Conservation (phyloP, 2,797 vertebrate genomes). For the Poliocrania exsul region DNA sequence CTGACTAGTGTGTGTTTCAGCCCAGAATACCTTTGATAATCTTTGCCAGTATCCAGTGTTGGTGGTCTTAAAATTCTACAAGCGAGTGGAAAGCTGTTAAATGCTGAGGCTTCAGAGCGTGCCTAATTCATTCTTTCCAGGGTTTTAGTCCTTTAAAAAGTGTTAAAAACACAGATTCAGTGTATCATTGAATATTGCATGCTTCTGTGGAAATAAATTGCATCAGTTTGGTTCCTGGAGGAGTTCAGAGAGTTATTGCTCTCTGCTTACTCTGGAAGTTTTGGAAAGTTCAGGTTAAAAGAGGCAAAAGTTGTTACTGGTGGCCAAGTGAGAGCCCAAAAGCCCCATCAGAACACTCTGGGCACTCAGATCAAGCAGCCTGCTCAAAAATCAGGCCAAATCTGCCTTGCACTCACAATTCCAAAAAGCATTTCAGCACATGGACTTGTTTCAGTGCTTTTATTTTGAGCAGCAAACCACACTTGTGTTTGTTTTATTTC, state of each 20-base stretch:
- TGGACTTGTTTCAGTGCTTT: background rate
- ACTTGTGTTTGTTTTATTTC: background rate
- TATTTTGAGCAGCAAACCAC: background rate
- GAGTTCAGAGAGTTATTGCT: constrained; percentile 38
- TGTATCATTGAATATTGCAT: constrained; percentile 68
- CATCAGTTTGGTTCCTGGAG: constrained; percentile 42
- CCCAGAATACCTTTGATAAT: constrained; percentile 47
- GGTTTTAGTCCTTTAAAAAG: constrained; percentile 64
- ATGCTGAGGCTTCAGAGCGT: constrained; percentile 52
- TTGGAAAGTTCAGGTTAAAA: constrained; percentile 19
- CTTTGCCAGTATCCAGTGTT: constrained; percentile 60
- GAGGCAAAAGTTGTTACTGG: background rate
- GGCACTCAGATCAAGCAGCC: background rate
- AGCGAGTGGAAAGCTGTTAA: constrained; percentile 59
- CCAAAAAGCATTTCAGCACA: background rate
- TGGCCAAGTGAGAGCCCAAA: background rate
- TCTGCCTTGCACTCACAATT: background rate
- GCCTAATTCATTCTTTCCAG: constrained; percentile 71
- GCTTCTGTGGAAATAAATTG: constrained; percentile 68
- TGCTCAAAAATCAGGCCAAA: background rate
- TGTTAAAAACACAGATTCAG: constrained; percentile 64
- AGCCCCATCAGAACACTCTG: background rate
- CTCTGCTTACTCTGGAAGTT: background rate
- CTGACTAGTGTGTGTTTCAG: constrained; percentile 44
- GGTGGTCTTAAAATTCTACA: constrained; percentile 63